Percentiles rank a stretch among this genome's conserved stretches.
phyloP scores from a whole-genome alignment of 2,888 invertebrate species.

The Spodoptera littoralis region DNA sequence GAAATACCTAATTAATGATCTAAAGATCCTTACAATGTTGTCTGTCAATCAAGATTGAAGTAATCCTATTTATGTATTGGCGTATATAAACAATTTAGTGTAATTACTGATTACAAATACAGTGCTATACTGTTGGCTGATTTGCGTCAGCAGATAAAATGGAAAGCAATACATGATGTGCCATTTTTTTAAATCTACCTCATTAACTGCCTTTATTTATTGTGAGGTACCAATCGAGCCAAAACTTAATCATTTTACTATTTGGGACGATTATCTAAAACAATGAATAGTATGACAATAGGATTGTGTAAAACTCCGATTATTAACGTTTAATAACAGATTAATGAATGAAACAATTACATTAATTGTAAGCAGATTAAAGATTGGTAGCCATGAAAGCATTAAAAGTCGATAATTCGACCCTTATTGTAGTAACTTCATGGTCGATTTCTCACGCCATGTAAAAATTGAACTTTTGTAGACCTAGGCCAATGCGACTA shows the following conservation, averaged over 20 bases:
- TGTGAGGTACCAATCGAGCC: background rate
- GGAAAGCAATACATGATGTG: slow-evolving; percentile 11
- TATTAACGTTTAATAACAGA: too few species aligned
- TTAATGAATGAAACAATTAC: too few species aligned
- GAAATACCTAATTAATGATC: slow-evolving; percentile 1
- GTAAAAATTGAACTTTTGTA: too few species aligned
- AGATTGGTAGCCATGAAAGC: too few species aligned
- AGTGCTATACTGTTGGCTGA: slow-evolving; percentile 2
- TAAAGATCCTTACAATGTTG: slow-evolving; percentile 12
- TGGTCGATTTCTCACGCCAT: too few species aligned
- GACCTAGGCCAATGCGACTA: too few species aligned
- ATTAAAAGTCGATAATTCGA: too few species aligned
- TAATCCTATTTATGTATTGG: slow-evolving; percentile 20
- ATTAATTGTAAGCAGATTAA: background rate
- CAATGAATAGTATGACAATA: background rate
- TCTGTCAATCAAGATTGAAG: slow-evolving; percentile 28
- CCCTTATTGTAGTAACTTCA: too few species aligned
- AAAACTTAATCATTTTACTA: slow-evolving; percentile 1
- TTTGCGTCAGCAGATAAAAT: slow-evolving; percentile 31
- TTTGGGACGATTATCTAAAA: slow-evolving; percentile 5
- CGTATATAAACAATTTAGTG: slow-evolving; percentile 26
- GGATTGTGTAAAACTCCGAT: too few species aligned
- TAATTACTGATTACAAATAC: slow-evolving; percentile 17
- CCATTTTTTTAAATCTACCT: slow-evolving; percentile 25
- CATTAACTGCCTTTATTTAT: background rate